These are phyloP conservation scores for Callocephalon fimbriatum DNA, from an alignment of 2,113 vertebrate species.

Conservation along the genomic window DNA sequence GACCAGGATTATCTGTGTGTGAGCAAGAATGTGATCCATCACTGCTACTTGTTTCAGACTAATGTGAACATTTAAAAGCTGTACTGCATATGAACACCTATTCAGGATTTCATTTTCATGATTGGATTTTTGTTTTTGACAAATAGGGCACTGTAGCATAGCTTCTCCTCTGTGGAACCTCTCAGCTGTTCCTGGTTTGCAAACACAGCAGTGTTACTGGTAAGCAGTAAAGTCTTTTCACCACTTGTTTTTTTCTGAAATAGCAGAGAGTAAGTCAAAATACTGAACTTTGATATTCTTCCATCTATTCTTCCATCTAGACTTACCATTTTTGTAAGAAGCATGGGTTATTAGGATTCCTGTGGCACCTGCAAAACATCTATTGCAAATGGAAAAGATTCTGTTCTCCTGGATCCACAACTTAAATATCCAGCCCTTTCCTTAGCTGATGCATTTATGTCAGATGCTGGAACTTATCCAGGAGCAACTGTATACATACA, in stretches of 20 bases:
- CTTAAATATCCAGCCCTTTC: not conserved
- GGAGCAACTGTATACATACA: not conserved
- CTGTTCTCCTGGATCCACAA: not conserved
- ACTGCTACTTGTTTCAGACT: not conserved
- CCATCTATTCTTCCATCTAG: not conserved
- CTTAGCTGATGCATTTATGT: not conserved
- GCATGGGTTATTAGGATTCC: not conserved
- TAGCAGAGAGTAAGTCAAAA: not conserved
- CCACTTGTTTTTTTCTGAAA: not conserved
- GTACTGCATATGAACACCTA: accelerated
- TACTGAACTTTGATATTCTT: not conserved
- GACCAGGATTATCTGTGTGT: not conserved
- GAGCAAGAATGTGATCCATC: not conserved
- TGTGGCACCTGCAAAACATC: not conserved
- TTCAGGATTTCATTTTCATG: not conserved
- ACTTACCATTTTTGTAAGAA: not conserved
- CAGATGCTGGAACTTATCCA: not conserved
- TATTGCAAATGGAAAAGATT: not conserved
- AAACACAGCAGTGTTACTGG: not conserved
- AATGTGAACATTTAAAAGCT: accelerated
- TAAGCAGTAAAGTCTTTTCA: not conserved
- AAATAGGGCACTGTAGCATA: not conserved
- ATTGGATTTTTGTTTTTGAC: not conserved
- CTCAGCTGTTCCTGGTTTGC: not conserved
- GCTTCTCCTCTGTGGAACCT: not conserved